Conservation (phyloP, 1,140 invertebrate genomes). For the Phymorhynchus buccinoides region DNA sequence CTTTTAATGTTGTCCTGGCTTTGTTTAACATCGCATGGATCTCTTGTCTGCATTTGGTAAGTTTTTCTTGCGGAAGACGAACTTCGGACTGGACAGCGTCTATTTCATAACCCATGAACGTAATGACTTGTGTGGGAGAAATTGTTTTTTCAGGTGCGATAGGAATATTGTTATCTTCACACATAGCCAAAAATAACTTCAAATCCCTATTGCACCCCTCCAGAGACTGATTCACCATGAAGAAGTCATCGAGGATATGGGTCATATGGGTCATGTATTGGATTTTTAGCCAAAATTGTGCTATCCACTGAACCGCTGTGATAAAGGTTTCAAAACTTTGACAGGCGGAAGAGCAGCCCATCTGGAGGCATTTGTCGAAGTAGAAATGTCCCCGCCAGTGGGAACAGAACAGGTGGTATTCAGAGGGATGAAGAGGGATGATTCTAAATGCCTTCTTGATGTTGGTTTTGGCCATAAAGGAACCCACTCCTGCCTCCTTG, state of each 20-base stretch:
- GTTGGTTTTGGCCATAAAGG: slow-evolving; percentile 9
- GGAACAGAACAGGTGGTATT: neutral
- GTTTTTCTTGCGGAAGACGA: slow-evolving; percentile 38
- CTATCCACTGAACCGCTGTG: slow-evolving; percentile 43
- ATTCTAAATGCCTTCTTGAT: neutral
- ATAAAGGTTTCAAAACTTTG: slow-evolving; percentile 48
- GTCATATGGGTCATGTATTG: slow-evolving; percentile 16
- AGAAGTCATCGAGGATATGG: slow-evolving; percentile 52
- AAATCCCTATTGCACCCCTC: slow-evolving; percentile 32
- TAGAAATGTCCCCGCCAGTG: slow-evolving; percentile 23
- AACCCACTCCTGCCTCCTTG: too few species aligned
- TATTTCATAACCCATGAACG: slow-evolving; percentile 44
- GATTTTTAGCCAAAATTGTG: neutral
- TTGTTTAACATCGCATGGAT: neutral
- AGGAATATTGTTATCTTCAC: slow-evolving; percentile 26
- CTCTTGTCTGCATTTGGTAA: slow-evolving; percentile 30
- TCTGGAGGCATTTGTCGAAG: slow-evolving; percentile 47
- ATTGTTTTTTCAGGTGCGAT: slow-evolving; percentile 45
- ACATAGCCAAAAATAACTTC: slow-evolving; percentile 11
- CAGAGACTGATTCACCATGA: slow-evolving; percentile 34
- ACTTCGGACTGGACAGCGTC: slow-evolving; percentile 36
- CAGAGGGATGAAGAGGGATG: neutral
- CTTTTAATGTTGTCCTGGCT: slow-evolving; percentile 21
- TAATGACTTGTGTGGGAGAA: slow-evolving; percentile 31
- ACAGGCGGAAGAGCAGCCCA: slow-evolving; percentile 46